phyloP scores from a whole-genome alignment of 1,140 invertebrate genomes.

The Luehdorfia chinensis region DNA sequence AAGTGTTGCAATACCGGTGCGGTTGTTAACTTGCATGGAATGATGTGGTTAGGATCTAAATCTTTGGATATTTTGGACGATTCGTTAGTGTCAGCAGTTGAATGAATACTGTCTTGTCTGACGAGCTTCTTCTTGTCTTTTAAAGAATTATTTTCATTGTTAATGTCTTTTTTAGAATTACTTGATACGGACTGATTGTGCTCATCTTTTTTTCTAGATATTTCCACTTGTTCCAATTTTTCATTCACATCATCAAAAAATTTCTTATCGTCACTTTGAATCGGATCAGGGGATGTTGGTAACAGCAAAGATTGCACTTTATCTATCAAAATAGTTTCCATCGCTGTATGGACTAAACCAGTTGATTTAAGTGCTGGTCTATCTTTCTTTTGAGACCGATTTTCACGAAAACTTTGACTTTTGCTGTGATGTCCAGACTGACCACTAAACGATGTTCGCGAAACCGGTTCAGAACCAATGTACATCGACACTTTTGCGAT shows the following conservation, averaged over 20 bases:
- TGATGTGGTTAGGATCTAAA: constrained; percentile 34
- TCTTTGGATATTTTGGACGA: constrained; percentile 62
- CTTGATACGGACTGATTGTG: constrained; percentile 6
- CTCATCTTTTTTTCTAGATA: constrained; percentile 31
- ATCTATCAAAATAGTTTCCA: constrained; percentile 75
- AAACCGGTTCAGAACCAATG: constrained; percentile 66
- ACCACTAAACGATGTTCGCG: constrained; percentile 56
- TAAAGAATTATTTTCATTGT: constrained; percentile 13
- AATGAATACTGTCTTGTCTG: constrained; percentile 58
- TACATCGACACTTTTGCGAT: constrained; percentile 60
- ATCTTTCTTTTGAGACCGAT: constrained; percentile 38
- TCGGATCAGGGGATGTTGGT: constrained; percentile 50
- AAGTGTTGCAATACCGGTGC: constrained; percentile 58
- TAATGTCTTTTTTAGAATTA: neutral
- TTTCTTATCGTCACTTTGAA: constrained; percentile 34
- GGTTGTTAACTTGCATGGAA: constrained; percentile 45
- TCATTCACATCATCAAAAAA: constrained; percentile 62
- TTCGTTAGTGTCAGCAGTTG: constrained; percentile 28
- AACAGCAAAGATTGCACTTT: constrained; percentile 62
- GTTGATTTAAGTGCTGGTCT: constrained; percentile 44
- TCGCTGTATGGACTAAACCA: constrained; percentile 68
- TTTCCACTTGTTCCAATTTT: constrained; percentile 57
- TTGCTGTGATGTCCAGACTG: constrained; percentile 39
- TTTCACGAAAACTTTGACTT: constrained; percentile 46
- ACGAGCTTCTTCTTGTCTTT: constrained; percentile 41